Base-by-base conservation (phyloP, 2,113 vertebrate genomes). In the Conger conger region DNA sequence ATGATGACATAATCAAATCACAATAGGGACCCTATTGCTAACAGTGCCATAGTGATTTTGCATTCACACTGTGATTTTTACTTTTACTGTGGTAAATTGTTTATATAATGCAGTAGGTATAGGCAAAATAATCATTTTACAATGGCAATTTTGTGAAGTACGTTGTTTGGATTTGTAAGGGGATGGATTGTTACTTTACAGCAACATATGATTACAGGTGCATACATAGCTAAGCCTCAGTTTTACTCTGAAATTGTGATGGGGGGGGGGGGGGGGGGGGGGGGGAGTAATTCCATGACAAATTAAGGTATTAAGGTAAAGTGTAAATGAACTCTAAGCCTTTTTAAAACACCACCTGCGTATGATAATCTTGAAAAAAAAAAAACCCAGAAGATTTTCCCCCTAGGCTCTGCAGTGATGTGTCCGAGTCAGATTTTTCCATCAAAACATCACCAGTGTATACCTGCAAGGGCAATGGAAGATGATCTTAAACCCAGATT, bases 311-410 rank as follows among this genome's bases (percentile, higher is more conserved):
- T 87, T 82, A 73, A 88, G n/a, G 82, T 88, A 87, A 79, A 23
- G 8, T 87, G 38, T 83, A 87, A 76, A 13, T 57, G 23, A 85
- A 76, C 45, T 76, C 38, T 86, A 86, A 89, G 91, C 76, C 37
- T 83, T 88, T 84, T 90, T 86, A 88, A 79, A 89, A 84, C 38
- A 86, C 84, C 37, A 85, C 38, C 40, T 86, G 85, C 57, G 87
- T 86, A 42, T 37, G 87, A 85, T 88, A 82, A 84, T 87, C 77
- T 88, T 9, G 27, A 40, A 20, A 80, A 87, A 68, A 40, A 20
- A 80, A 87, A 68, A 76, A 86, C n/a, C 38, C 79, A 82, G 79
- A 86, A 84, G 81, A 90, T 86, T 60, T 16, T 30, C n/a, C 40
- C 36, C 23, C 50, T 60, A 42, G 78, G 78, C 79, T 83, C 53